Evolutionary conservation across 2,113 vertebrate genomes (phyloP).

Genomic region (Passer domesticus): DNA sequence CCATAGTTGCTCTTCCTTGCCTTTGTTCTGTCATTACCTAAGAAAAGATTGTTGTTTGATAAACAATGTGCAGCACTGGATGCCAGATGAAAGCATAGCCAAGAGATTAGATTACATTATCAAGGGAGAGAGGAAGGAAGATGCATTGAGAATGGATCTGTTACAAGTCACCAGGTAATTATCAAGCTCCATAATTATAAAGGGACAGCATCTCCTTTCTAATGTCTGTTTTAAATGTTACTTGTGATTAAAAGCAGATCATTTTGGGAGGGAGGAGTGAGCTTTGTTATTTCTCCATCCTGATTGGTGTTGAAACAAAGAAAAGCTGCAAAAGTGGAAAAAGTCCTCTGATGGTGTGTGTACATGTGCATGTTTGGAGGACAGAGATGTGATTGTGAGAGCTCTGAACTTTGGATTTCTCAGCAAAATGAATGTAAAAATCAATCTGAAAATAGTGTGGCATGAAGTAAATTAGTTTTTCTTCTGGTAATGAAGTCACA

Average conservation of each 20-base stretch:
- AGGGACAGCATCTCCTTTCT: slow-evolving; percentile 54
- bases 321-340: not conserved
- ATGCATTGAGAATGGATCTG: slow-evolving; percentile 50
- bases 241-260: slow-evolving; percentile 66
- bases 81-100: slow-evolving; percentile 73
- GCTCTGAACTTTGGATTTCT: not conserved
- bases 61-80: slow-evolving; percentile 52
- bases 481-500: not conserved
- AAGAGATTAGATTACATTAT: slow-evolving; percentile 73
- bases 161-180: slow-evolving; percentile 72
- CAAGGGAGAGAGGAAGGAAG: slow-evolving; percentile 62
- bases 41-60: slow-evolving; percentile 71
- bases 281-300: slow-evolving; percentile 9
- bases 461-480: not conserved
- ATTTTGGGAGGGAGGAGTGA: not conserved
- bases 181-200: slow-evolving; percentile 66
- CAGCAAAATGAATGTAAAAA: not conserved
- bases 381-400: not conserved
- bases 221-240: slow-evolving; percentile 64
- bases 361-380: not conserved
- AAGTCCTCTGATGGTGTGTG: not conserved
- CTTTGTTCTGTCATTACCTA: slow-evolving; percentile 72
- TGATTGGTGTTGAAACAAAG: slow-evolving; percentile 10
- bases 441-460: not conserved
- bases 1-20: slow-evolving; percentile 50